Evolutionary conservation across 2,113 vertebrate species (phyloP).

Genomic region (Polypterus bichir): DNA sequence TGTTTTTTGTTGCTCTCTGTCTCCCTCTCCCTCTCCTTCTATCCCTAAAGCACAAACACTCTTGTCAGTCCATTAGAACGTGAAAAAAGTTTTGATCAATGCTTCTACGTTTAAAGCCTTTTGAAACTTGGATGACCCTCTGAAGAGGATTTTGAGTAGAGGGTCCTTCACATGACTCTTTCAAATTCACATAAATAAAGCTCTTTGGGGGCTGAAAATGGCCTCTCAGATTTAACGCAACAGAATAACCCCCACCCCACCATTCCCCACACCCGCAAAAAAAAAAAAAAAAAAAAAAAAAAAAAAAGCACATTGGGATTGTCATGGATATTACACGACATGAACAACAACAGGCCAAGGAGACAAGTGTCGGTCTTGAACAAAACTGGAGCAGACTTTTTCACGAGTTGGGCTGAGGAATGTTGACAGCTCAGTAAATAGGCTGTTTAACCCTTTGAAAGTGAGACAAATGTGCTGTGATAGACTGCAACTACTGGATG

Average conservation of each 20-base stretch:
- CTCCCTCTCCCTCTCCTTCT: constrained; percentile 9
- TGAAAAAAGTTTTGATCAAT: constrained; percentile 86
- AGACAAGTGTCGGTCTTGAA: constrained; percentile 79
- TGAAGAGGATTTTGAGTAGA: constrained; percentile 83
- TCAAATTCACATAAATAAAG: constrained; percentile 98
- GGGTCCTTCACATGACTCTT: constrained; percentile 88
- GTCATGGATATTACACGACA: constrained; percentile 98
- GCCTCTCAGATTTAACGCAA: constrained; percentile 84
- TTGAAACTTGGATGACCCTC: constrained; percentile 81
- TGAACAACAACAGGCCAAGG: constrained; percentile 82
- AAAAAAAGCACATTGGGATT: constrained; percentile 84
- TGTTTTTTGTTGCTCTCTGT: constrained; percentile 13
- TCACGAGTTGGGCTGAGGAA: constrained; percentile 62
- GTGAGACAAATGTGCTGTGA: constrained; percentile 91
- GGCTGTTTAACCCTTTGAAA: constrained; percentile 99
- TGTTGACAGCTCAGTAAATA: constrained; percentile 95
- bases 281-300: constrained; percentile 57
- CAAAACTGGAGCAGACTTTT: constrained; percentile 85
- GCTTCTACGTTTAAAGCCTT: constrained; percentile 76
- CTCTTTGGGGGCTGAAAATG: constrained; percentile 93
- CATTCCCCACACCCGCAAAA: too few species aligned
- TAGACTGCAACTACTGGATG: constrained; percentile 46
- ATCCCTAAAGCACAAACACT: constrained; percentile 56
- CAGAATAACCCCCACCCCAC: constrained; percentile 53
- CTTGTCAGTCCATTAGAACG: constrained; percentile 87